These are phyloP conservation scores for Anadara kagoshimensis DNA, from an alignment of 1,140 invertebrate species.

Conservation along the genomic window DNA sequence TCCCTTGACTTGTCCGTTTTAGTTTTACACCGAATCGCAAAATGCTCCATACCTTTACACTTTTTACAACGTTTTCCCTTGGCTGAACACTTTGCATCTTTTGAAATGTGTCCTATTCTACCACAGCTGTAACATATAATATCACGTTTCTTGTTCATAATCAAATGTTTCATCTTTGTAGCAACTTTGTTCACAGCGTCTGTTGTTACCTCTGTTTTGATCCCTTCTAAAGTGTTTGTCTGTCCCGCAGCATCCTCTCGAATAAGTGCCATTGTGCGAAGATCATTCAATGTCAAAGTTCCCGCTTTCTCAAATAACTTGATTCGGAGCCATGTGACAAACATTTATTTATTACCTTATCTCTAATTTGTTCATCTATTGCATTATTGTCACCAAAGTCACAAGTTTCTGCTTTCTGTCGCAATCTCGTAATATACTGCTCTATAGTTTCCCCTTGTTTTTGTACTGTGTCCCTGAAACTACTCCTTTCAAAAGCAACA, in stretches of 20 bases:
- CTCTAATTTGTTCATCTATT: constrained; percentile 19
- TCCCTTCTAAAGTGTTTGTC: constrained; percentile 76
- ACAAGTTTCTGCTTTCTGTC: constrained; percentile 23
- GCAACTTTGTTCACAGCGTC: too few relatives aligned
- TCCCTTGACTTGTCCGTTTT: too few relatives aligned
- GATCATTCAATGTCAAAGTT: constrained; percentile 8
- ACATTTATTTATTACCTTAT: constrained; percentile 39
- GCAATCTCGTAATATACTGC: constrained; percentile 35
- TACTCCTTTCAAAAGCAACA: constrained; percentile 21
- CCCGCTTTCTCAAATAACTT: constrained; percentile 30
- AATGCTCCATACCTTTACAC: constrained; percentile 27
- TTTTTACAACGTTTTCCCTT: constrained; percentile 17
- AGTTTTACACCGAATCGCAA: constrained; percentile 11
- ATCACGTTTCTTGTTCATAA: neutral
- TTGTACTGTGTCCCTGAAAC: constrained; percentile 30
- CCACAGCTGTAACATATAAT: constrained; percentile 13
- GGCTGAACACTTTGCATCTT: neutral
- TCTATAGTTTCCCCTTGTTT: constrained; percentile 22
- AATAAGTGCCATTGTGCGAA: constrained; percentile 10
- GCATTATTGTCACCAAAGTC: constrained; percentile 16
- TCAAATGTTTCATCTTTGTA: too few relatives aligned
- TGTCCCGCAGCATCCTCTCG: constrained; percentile 76
- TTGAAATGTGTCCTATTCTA: constrained; percentile 5
- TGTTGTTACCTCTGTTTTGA: too few relatives aligned
- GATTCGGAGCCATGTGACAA: neutral